A percentile compares a stretch with the other conserved stretches of the same genome.
phyloP scores from a whole-genome alignment of 2,113 vertebrate species.

The chimpanzee (Pan troglodytes) region NHGRI_mPanTro3-v2.1_pri NC_072411.2:90270501-90271000 shows the following conservation, averaged over 20 bases:
- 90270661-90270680: neutral
- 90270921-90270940: neutral
- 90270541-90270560: constrained; percentile 8
- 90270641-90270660: neutral
- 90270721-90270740: neutral
- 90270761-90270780: neutral
- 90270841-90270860: neutral
- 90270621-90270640: neutral
- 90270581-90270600: neutral
- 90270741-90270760: neutral
- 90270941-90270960: neutral
- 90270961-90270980: neutral
- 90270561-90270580: neutral
- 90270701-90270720: neutral
- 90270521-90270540: neutral
- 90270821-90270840: neutral
- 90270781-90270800: neutral
- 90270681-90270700: neutral
- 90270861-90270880: neutral
- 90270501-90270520: neutral
- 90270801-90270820: neutral
- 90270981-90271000: neutral
- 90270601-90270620: neutral
- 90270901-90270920: neutral
- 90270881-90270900: neutral